Evolutionary conservation across 1,140 invertebrate species (phyloP), one percentile per base, ranked within the genome.

Genomic region (Scaptomyza montana): DNA sequence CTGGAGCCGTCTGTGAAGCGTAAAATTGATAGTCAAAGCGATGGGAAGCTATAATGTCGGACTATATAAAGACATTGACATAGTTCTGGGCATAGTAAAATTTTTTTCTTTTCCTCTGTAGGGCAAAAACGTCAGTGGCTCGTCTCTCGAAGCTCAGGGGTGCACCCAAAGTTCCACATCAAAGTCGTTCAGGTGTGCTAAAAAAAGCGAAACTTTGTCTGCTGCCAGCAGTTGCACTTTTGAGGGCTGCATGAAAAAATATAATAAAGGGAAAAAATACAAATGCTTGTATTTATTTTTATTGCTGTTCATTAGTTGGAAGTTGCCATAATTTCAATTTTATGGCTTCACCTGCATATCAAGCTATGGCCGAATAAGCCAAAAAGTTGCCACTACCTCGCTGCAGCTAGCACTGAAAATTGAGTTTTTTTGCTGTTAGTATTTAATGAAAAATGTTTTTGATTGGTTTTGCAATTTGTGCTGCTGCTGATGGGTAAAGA

Each of bases 271-370:
- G 33, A 7, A 25, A 47, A 25, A 50, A 25, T n/a, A 43, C n/a
- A 43, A 50, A 21, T 33, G 8, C n/a, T 69, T 67, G 71, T 86
- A 78, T 86, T 87, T 86, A 87, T 81, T 87, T 86, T 78, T 81
- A 86, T 87, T 74, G 63, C 70, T 87, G 82, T 86, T 86, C 81
- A 86, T 86, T 86, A 87, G 74, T 78, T 86, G 71, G 67, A 61
- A 78, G 75, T 78, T 81, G 70, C 67, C 71, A 86, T 86, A 86
- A 87, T 87, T 87, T 86, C 67, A 87, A 82, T 82, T 76, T 87
- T 73, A 86, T 66, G 66, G 46, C 51, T 78, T 74, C 53, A 19
- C 19, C 54, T 62, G 60, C 50, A 64, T 55, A 53, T 68, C 61
- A 56, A 70, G 43, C 55, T 70, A 64, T 70, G 43, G 28, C 2